Base-by-base conservation (phyloP, 2,888 invertebrate genomes). In the Cylloceria caligata region DNA sequence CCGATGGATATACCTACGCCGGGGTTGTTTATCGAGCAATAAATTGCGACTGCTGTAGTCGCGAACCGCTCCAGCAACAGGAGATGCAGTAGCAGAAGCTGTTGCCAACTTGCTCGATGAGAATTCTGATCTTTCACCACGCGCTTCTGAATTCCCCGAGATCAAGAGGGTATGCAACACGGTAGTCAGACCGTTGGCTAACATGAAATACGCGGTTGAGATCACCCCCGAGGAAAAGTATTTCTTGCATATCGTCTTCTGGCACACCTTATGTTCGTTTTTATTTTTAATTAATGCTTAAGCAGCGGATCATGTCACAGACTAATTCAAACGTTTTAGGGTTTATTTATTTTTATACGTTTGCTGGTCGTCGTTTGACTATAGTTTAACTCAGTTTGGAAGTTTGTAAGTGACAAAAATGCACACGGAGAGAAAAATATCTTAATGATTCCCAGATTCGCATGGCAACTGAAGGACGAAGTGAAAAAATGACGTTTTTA, bases 11-110 rank as follows among this genome's bases (percentile, higher is more conserved):
- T 62, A 69, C 77, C 77, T 81, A 76, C 84, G 77, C 77, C 83
- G 72, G 68, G 72, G 84, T 88, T 86, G 84, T 89, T 89, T 88
- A 89, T 88, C 88, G 89, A 78, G 83, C 85, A 85, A 88, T 89
- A 88, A 89, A 89, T 89, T 88, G 88, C 88, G 74, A 73, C 80
- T 78, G 62, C 34, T 68, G 71, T 72, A 42, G 62, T 72, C 45
- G 64, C 65, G 73, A 49, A 71, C 52, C 62, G 79, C 57, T 52
- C 72, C 34, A 47, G 13, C 19, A 16, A 39, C 24, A 16, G 45
- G 11, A 13, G 65, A 30, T 57, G 57, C 24, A 16, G 72, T 9
- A 16, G 11, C 60, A 45, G 55, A 19, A 72, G 72, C 81, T 30
- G 36, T 30, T n/a, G 67, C 57, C 67, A 34, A 64, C 65, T 65